Evolutionary conservation across 2,888 invertebrate species (phyloP).

Genomic region (Apotomis turbidana): DNA sequence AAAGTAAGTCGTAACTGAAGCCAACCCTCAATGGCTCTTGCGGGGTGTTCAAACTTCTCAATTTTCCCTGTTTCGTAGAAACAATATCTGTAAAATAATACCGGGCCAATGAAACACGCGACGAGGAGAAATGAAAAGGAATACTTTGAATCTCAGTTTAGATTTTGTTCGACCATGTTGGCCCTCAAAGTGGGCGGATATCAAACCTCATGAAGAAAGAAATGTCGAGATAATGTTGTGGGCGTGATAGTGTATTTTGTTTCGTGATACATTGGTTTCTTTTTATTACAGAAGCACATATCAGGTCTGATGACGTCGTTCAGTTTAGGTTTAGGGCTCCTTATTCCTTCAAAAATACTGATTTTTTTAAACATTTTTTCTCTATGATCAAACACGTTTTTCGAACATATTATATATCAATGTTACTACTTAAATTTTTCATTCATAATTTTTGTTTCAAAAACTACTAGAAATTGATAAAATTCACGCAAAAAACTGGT

Average conservation of each 20-base stretch:
- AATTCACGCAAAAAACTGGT: too few relatives aligned
- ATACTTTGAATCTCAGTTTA: not conserved
- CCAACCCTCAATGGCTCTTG: slow-evolving; percentile 3
- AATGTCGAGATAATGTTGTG: not conserved
- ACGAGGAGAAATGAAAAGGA: slow-evolving; percentile 1
- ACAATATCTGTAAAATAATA: slow-evolving; percentile 18
- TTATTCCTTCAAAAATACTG: too few relatives aligned
- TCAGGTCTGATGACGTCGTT: too few relatives aligned
- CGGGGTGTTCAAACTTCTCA: slow-evolving; percentile 16
- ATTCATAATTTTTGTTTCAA: too few relatives aligned
- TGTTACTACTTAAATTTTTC: too few relatives aligned
- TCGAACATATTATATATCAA: too few relatives aligned
- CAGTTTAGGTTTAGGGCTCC: too few relatives aligned
- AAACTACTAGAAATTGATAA: too few relatives aligned
- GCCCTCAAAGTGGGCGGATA: not conserved
- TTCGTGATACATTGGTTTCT: too few relatives aligned
- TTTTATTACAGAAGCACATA: too few relatives aligned
- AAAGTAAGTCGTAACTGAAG: slow-evolving; percentile 27
- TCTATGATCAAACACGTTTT: too few relatives aligned
- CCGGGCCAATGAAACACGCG: slow-evolving; percentile 1
- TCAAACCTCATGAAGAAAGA: not conserved
- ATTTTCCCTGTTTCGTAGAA: slow-evolving; percentile 19
- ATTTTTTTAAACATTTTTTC: too few relatives aligned
- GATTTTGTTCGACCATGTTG: not conserved
- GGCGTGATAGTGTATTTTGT: not conserved